A percentile compares a stretch with the other conserved stretches of the same genome.
phyloP scores from a whole-genome alignment of 2,888 invertebrate genomes.

The Caenorhabditis sp. region DNA sequence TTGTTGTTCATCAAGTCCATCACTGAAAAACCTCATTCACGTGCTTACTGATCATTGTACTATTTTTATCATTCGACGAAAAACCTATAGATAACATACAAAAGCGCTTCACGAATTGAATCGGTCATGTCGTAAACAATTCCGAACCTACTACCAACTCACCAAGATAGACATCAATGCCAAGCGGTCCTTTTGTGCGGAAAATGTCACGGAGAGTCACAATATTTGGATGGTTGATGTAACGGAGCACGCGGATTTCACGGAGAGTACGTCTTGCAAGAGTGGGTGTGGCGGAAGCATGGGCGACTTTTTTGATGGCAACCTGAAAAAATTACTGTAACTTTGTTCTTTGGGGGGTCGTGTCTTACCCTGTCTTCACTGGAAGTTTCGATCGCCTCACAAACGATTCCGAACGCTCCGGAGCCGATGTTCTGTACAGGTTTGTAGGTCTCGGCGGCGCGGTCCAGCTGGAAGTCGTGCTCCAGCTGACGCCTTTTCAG shows the following conservation, averaged over 20 bases:
- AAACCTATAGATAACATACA: constrained; percentile 5
- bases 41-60: constrained; percentile 6
- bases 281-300: constrained; percentile 77
- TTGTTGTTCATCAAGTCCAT: constrained; percentile 77
- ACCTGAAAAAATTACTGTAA: constrained; percentile 66
- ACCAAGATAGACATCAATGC: constrained; percentile 75
- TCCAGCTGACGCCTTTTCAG: constrained; percentile 74
- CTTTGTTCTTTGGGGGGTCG: too few relatives aligned
- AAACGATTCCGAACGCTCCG: constrained; percentile 77
- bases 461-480: constrained; percentile 74
- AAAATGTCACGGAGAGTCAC: constrained; percentile 74
- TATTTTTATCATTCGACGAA: background rate
- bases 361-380: constrained; percentile 61
- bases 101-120: constrained; percentile 6
- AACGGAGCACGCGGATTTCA: constrained; percentile 75
- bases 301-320: constrained; percentile 77
- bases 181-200: constrained; percentile 74
- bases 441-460: constrained; percentile 67
- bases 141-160: background rate
- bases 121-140: background rate
- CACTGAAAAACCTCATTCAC: constrained; percentile 63
- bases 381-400: constrained; percentile 71
- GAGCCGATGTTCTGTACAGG: constrained; percentile 74
- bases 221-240: constrained; percentile 75
- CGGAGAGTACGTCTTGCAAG: constrained; percentile 74